A percentile compares a stretch with the other conserved stretches of the same genome.
These are phyloP conservation scores for Petrolisthes manimaculis DNA, from an alignment of 2,888 invertebrate genomes.

Conservation along the genomic window DNA sequence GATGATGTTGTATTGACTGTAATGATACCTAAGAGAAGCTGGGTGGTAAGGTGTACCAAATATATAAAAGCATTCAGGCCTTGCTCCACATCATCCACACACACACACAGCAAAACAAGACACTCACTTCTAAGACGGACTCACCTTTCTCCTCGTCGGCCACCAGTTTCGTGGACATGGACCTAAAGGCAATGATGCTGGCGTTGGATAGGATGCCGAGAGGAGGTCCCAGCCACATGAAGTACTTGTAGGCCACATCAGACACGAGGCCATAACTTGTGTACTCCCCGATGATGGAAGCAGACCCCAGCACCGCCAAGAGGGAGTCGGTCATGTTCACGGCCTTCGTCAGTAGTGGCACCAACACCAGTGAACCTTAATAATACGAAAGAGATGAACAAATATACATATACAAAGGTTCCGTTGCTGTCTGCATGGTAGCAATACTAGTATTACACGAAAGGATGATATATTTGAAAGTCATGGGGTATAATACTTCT, in stretches of 20 bases:
- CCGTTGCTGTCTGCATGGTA: too few relatives aligned
- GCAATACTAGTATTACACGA: too few relatives aligned
- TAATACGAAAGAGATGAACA: neutral
- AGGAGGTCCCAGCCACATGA: conserved; percentile 46
- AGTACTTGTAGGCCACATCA: conserved; percentile 20
- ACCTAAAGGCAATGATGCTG: conserved; percentile 51
- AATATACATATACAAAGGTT: too few relatives aligned
- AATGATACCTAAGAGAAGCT: too few relatives aligned
- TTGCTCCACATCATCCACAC: too few relatives aligned
- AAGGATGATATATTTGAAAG: too few relatives aligned
- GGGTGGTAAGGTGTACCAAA: too few relatives aligned
- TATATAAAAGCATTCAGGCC: too few relatives aligned
- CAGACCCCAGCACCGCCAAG: conserved; percentile 38
- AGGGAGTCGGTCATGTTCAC: conserved; percentile 39
- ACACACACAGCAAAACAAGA: too few relatives aligned
- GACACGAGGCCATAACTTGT: conserved; percentile 43
- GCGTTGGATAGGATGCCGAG: conserved; percentile 42
- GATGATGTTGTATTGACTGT: too few relatives aligned
- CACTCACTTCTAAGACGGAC: neutral
- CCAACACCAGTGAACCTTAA: conserved; percentile 48
- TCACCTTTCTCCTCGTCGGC: conserved; percentile 52
- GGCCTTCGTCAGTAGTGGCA: conserved; percentile 40
- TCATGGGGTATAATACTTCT: too few relatives aligned
- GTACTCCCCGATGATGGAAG: conserved; percentile 46
- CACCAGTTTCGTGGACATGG: conserved; percentile 54